phyloP scores from a whole-genome alignment of 1,140 invertebrate species.

The Zaprionus camerounensis region DNA sequence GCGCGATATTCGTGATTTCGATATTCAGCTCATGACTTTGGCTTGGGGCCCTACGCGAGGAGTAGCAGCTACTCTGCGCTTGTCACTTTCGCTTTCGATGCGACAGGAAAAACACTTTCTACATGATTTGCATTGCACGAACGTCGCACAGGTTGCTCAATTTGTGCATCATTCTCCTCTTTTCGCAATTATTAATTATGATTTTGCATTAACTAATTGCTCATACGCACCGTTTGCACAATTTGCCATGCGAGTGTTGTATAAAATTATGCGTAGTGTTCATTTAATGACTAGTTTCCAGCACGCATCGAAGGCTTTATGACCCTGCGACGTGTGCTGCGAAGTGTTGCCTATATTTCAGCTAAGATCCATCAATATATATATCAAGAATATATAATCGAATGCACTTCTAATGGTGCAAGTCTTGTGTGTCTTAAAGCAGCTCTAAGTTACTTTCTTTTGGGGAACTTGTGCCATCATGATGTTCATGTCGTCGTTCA shows the following conservation, averaged over 20 bases:
- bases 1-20: conserved; percentile 24
- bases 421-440: not conserved
- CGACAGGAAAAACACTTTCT: conserved; percentile 72
- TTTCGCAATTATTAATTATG: conserved; percentile 63
- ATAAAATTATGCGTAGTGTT: conserved; percentile 62
- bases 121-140: conserved; percentile 48
- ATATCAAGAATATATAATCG: no score
- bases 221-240: conserved; percentile 34
- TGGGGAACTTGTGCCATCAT: not conserved
- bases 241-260: conserved; percentile 39
- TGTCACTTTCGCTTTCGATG: conserved; percentile 76
- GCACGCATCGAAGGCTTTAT: conserved; percentile 41
- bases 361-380: not conserved
- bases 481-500: not conserved
- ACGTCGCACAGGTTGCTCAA: conserved; percentile 34
- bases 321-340: conserved; percentile 4
- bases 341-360: conserved; percentile 36
- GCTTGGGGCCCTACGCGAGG: not conserved
- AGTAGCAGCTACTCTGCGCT: not conserved
- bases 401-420: not conserved
- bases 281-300: conserved; percentile 51
- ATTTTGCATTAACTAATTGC: conserved; percentile 54
- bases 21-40: conserved; percentile 67
- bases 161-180: conserved; percentile 10
- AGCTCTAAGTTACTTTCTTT: not conserved